These are phyloP conservation scores for Halyomorpha halys DNA, from an alignment of 1,140 invertebrate species.

Conservation along the genomic window DNA sequence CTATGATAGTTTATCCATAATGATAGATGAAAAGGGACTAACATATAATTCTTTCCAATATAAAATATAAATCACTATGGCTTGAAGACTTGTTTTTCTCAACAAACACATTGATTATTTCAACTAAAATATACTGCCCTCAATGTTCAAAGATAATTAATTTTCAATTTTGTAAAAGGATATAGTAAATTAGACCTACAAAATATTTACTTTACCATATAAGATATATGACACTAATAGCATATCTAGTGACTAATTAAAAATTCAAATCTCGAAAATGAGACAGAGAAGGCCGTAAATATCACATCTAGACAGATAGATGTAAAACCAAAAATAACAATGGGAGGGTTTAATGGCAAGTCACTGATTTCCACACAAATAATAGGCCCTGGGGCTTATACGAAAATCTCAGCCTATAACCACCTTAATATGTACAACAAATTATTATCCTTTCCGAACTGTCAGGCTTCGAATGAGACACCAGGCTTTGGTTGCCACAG, in stretches of 20 bases:
- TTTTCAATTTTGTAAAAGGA: not conserved
- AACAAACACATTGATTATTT: not conserved
- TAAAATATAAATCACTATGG: not conserved
- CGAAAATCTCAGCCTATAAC: not conserved
- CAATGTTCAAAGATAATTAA: not conserved
- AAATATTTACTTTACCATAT: slow-evolving; percentile 1
- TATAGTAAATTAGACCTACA: too few species aligned
- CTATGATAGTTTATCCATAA: too few species aligned
- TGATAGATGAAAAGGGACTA: too few species aligned
- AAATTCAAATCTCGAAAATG: slow-evolving; percentile 14
- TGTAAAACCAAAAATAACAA: slow-evolving; percentile 3
- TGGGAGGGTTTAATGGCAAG: not conserved
- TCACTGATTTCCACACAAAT: not conserved
- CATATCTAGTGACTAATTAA: slow-evolving; percentile 6
- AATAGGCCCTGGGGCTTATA: not conserved
- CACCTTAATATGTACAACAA: not conserved
- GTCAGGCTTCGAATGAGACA: not conserved
- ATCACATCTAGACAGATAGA: slow-evolving; percentile 17
- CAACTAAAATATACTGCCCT: not conserved
- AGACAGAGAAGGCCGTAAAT: slow-evolving; percentile 18
- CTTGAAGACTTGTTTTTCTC: not conserved
- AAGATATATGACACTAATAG: not conserved
- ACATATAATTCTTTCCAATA: too few species aligned
- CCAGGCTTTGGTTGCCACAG: not conserved
- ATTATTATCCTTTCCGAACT: not conserved